Evolutionary conservation across 2,113 vertebrate genomes (phyloP).

Genomic region (Callopanchax toddi): DNA sequence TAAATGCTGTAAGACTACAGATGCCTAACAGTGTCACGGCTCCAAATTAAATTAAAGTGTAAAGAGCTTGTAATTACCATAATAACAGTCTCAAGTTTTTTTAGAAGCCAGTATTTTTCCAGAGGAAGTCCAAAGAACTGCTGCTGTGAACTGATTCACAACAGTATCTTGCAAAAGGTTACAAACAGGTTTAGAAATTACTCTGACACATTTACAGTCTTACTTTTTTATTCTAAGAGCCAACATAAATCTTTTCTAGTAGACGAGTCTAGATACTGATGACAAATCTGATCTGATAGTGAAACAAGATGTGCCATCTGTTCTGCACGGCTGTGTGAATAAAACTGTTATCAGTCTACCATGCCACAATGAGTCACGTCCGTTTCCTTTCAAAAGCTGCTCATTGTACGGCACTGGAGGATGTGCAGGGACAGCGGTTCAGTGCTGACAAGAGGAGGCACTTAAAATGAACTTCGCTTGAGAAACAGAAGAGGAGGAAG

Average conservation of each 20-base stretch:
- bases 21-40: background rate
- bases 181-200: background rate
- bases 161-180: background rate
- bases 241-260: background rate
- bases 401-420: conserved; percentile 22
- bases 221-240: background rate
- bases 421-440: conserved; percentile 14
- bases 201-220: background rate
- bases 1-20: background rate
- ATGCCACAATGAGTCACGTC: conserved; percentile 66
- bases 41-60: background rate
- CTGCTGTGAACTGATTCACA: background rate
- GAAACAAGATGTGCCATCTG: conserved; percentile 40
- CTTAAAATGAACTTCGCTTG: conserved; percentile 18
- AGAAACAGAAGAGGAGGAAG: conserved; percentile 34
- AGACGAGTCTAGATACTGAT: conserved; percentile 1
- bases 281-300: too few relatives aligned
- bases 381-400: conserved; percentile 45
- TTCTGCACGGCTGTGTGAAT: conserved; percentile 8
- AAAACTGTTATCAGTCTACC: conserved; percentile 36
- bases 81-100: background rate
- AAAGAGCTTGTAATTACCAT: rapidly evolving
- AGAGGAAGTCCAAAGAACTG: conserved; percentile 9
- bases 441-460: conserved; percentile 15
- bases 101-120: conserved; percentile 1